Evolutionary conservation across 1,140 invertebrate genomes (phyloP).

Genomic region (Grapholita molesta): DNA sequence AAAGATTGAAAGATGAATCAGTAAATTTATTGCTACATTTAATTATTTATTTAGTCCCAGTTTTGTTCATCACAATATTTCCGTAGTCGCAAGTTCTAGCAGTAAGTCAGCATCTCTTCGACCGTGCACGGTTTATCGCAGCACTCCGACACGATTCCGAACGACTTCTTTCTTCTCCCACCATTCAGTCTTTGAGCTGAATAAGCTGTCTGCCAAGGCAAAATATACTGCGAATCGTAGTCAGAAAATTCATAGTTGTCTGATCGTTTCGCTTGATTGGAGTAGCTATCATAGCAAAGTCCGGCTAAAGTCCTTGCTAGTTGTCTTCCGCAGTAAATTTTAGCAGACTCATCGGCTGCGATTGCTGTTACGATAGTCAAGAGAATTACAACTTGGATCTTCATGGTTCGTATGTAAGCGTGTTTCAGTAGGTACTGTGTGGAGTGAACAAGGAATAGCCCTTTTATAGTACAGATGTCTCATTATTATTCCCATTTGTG

Average conservation of each 20-base stretch:
- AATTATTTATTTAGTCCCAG: too few relatives aligned
- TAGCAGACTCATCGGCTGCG: not conserved
- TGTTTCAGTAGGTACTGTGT: too few relatives aligned
- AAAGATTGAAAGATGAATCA: too few relatives aligned
- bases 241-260: not conserved
- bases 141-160: not conserved
- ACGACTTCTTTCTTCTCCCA: not conserved
- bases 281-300: not conserved
- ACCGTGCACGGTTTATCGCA: not conserved
- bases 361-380: not conserved
- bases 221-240: not conserved
- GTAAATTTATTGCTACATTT: too few relatives aligned
- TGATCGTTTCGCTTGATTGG: not conserved
- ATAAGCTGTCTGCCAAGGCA: not conserved
- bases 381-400: not conserved
- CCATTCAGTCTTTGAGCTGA: not conserved
- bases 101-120: slow-evolving; percentile 2
- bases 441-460: too few relatives aligned
- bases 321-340: not conserved
- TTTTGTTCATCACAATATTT: too few relatives aligned
- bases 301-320: not conserved
- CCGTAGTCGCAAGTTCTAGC: too few relatives aligned
- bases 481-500: too few relatives aligned
- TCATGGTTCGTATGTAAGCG: too few relatives aligned
- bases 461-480: too few relatives aligned